Percentiles rank a stretch among this genome's conserved stretches.
Evolutionary conservation across 2,797 vertebrate species (phyloP).

Genomic region (Pangasius sanitwongsei): DNA sequence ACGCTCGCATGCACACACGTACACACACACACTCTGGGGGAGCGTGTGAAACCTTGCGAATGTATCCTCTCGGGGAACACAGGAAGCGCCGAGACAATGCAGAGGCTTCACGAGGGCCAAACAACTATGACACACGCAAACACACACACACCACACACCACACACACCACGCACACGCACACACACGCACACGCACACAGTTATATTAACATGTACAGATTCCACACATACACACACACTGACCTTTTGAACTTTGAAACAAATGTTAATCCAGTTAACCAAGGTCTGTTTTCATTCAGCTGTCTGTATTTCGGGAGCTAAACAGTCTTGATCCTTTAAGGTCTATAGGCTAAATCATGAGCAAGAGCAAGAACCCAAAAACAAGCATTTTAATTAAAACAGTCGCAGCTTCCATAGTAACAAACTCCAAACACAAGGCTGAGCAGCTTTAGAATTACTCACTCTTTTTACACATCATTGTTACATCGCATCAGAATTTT

Average conservation of each 20-base stretch:
- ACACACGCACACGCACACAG: conserved; percentile 27
- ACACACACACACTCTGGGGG: conserved; percentile 61
- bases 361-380: neutral
- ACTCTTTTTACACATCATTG: neutral
- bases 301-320: neutral
- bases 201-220: conserved; percentile 15
- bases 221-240: conserved; percentile 49
- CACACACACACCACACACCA: neutral
- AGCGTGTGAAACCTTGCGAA: conserved; percentile 78
- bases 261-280: conserved; percentile 35
- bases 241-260: conserved; percentile 52
- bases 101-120: conserved; percentile 68
- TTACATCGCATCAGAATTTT: neutral
- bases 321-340: neutral
- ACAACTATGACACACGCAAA: conserved; percentile 26
- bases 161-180: conserved; percentile 39
- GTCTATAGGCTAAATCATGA: conserved; percentile 2
- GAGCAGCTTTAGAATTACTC: neutral
- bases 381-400: neutral
- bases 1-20: neutral
- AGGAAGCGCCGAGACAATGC: conserved; percentile 82
- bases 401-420: neutral
- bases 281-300: conserved; percentile 8
- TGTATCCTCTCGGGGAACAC: conserved; percentile 80
- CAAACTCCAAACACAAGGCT: neutral